phyloP scores from a whole-genome alignment of 1,140 invertebrate genomes.

The Globodera ellingtonae region DNA sequence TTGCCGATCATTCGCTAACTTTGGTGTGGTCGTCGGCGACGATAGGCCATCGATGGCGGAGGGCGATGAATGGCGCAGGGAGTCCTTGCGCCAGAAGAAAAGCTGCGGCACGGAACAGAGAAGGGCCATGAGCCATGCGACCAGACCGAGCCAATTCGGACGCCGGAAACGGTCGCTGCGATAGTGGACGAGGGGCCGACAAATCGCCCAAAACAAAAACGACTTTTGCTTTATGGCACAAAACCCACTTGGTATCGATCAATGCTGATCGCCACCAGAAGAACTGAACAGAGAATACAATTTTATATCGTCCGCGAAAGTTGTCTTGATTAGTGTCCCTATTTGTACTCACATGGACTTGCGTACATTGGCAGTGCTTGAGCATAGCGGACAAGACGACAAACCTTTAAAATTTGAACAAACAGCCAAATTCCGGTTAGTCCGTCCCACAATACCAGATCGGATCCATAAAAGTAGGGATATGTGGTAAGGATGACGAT shows the following conservation, averaged over 20 bases:
- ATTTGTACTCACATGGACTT: conserved; percentile 46
- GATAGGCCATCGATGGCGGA: background rate
- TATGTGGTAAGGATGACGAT: conserved; percentile 57
- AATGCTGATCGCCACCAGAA: conserved; percentile 58
- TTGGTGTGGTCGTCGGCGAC: background rate
- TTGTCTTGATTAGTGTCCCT: conserved; percentile 42
- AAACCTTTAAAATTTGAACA: conserved; percentile 44
- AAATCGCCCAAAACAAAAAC: conserved; percentile 53
- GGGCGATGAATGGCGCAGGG: background rate
- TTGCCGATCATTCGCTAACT: background rate
- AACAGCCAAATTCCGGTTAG: background rate
- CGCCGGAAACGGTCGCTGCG: conserved; percentile 59
- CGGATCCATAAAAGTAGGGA: conserved; percentile 58
- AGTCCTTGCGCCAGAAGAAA: conserved; percentile 53
- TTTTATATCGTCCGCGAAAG: background rate
- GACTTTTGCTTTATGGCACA: conserved; percentile 1
- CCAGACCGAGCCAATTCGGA: conserved; percentile 52
- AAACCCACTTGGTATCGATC: conserved; percentile 57
- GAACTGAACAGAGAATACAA: background rate
- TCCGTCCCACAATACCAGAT: conserved; percentile 36
- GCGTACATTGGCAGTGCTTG: conserved; percentile 64
- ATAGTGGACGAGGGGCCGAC: conserved; percentile 58
- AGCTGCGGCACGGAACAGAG: conserved; percentile 55
- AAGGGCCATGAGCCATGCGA: conserved; percentile 55
- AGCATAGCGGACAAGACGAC: conserved; percentile 65